These are phyloP conservation scores for Brachypalpus laphriformis DNA, from an alignment of 2,888 invertebrate species.

Conservation along the genomic window DNA sequence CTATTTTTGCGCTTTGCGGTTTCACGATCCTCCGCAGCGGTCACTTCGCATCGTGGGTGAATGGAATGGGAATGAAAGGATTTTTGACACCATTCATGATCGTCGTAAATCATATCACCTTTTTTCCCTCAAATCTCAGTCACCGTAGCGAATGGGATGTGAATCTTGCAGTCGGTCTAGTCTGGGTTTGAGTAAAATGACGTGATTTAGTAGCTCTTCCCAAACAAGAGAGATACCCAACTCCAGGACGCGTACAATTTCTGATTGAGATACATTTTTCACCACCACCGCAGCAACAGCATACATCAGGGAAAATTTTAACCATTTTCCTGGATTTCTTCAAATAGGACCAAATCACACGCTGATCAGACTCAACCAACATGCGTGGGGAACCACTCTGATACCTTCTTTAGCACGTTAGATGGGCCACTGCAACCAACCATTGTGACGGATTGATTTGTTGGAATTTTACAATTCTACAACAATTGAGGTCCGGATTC, in stretches of 20 bases:
- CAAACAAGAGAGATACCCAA: conserved; percentile 58
- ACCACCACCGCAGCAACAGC: conserved; percentile 12
- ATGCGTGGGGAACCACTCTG: conserved; percentile 53
- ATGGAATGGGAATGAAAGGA: conserved; percentile 22
- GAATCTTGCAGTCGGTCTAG: background rate
- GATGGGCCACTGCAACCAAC: conserved; percentile 31
- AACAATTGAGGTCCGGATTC: conserved; percentile 65
- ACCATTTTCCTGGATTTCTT: conserved; percentile 45
- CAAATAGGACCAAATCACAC: conserved; percentile 47
- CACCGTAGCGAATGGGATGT: conserved; percentile 45
- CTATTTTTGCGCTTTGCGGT: background rate
- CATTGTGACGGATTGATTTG: conserved; percentile 74
- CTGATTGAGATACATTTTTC: conserved; percentile 66
- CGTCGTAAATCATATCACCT: conserved; percentile 61
- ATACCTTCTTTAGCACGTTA: conserved; percentile 34
- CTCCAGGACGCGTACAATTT: conserved; percentile 31
- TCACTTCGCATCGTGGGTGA: conserved; percentile 54
- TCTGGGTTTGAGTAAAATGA: conserved; percentile 22
- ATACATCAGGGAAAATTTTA: background rate
- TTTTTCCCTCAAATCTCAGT: conserved; percentile 26
- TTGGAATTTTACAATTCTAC: conserved; percentile 68
- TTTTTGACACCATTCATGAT: conserved; percentile 66
- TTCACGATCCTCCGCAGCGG: conserved; percentile 8
- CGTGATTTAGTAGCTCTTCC: conserved; percentile 37
- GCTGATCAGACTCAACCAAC: conserved; percentile 20